These are phyloP conservation scores for Cervus canadensis DNA, from an alignment of 2,113 vertebrate genomes.

Conservation along the genomic window DNA sequence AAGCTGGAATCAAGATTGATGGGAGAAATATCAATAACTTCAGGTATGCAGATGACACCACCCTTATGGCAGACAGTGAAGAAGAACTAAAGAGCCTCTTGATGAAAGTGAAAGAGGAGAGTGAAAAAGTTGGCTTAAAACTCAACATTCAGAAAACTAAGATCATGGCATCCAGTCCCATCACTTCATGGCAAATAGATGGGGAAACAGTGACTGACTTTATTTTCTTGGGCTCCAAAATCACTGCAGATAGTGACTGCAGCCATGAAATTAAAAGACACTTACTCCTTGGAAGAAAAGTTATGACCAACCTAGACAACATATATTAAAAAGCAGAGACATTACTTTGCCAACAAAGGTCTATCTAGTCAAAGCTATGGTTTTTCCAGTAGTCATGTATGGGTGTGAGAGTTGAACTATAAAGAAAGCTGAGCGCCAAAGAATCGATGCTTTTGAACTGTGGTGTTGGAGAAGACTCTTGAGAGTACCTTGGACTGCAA, in stretches of 20 bases:
- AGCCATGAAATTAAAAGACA: not conserved
- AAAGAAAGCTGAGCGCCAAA: accelerated
- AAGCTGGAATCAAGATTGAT: not conserved
- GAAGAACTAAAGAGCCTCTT: not conserved
- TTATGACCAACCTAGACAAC: not conserved
- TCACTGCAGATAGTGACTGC: not conserved
- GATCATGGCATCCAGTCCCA: not conserved
- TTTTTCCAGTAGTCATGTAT: not conserved
- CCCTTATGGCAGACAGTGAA: not conserved
- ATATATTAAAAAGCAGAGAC: not conserved
- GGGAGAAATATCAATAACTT: not conserved
- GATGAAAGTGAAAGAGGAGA: not conserved
- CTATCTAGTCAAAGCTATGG: not conserved
- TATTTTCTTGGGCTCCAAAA: not conserved
- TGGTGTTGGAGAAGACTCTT: not conserved
- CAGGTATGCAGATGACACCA: not conserved
- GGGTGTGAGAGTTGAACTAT: not conserved
- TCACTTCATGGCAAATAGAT: not conserved
- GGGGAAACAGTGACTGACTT: not conserved
- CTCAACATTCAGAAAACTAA: not conserved
- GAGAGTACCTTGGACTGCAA: not conserved
- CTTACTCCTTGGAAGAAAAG: not conserved
- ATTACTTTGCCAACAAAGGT: not conserved
- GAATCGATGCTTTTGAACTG: not conserved
- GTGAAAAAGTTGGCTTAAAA: not conserved